Base-by-base conservation (phyloP, 2,888 invertebrate species). In the Andrena trimmerana region DNA sequence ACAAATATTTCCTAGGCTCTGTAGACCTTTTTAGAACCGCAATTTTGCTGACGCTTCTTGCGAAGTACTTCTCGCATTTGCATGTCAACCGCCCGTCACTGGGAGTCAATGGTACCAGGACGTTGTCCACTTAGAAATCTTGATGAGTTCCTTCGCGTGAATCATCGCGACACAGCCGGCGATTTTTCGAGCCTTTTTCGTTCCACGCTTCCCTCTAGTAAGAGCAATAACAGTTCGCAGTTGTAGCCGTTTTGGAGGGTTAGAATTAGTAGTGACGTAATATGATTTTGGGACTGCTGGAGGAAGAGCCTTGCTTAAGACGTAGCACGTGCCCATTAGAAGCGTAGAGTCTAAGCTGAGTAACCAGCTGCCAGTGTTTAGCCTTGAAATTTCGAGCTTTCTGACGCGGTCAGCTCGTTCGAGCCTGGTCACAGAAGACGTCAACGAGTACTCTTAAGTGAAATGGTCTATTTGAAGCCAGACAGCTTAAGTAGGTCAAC, bases 401-500 rank as follows among this genome's bases (percentile, higher is more conserved):
- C 67, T 71, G 67, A 52, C 67, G 50, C 54, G 67, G 71, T 70
- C 59, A 6, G 31, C 62, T 57, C 29, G 66, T 70, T 83, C 79
- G 65, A 74, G 74, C 36, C 27, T 57, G 57, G 66, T 62, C 72
- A 52, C 76, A 63, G 73, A 86, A 78, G 52, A 78, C 77, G 52
- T 83, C 77, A 80, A 65, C 62, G 67, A 80, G 42, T 66, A 68
- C 70, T 78, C 76, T 78, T 67, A 76, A 88, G 67, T 74, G 85
- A 76, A 85, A 82, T 81, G 78, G 77, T 87, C 81, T 88, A 88
- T 85, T 88, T 85, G 83, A 85, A 87, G 89, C 69, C 82, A 66
- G 81, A 71, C 78, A 36, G 60, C 65, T 70, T 62, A 88, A 89
- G 77, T 88, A 79, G 88, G 87, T 88, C 88, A 76, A 81, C 71